Base-by-base conservation (phyloP, 2,888 invertebrate species). In the Noctua comes region DNA sequence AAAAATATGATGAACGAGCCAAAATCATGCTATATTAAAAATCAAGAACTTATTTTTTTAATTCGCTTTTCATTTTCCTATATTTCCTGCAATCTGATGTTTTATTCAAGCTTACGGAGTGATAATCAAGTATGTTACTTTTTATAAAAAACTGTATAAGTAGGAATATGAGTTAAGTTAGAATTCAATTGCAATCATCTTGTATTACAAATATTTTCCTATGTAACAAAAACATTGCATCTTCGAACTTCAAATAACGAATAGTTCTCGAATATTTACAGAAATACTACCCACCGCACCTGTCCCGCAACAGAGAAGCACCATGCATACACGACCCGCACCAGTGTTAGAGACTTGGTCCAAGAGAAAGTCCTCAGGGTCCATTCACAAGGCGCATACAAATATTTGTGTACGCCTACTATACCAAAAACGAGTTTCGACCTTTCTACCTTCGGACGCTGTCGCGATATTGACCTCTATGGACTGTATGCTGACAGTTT, bases 381-480 rank as follows among this genome's bases (percentile, higher is more conserved):
- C 95, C 96, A 96, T 96, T 97, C 96, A 96, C 96, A 95, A 94
- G 93, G 92, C 93, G 96, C 96, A 97, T 97, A 97, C 97, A 96
- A 97, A 97, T 97, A 96, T 96, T 96, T 96, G 95, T 95, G 92
- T 92, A 94, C 95, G 94, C 95, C 95, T 94, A 93, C 95, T 92
- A 95, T 90, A 95, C 94, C 93, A 91, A 95, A 95, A 96, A 96
- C 96, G 92, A 94, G 96, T 96, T 96, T 95, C 93, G 93, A 93
- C 94, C 93, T 94, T 94, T 94, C 94, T 94, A 92, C 91, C 89
- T 91, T 91, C 88, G 87, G 89, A 85, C 83, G 82, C 86, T 86
- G 91, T 92, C 89, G 91, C 90, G 90, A 91, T 93, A 91, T 91
- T 89, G 86, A 90, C 90, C 87, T 89, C 88, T 82, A 88, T 84